phyloP scores from a whole-genome alignment of 2,113 vertebrate species.

The Paratilapia polleni region DNA sequence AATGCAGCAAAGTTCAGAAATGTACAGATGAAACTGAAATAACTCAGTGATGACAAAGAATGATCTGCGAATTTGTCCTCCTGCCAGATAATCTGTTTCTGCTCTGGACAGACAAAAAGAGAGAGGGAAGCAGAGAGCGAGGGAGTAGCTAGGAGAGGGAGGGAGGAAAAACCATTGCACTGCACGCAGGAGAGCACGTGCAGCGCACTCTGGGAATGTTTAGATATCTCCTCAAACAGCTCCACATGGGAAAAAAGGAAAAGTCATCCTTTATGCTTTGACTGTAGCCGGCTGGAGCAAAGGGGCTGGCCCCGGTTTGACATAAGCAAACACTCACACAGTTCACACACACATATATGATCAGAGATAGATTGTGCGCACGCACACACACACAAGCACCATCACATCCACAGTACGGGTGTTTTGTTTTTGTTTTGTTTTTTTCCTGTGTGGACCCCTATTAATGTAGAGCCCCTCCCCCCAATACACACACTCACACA shows the following conservation, averaged over 20 bases:
- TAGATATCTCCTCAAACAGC: constrained; percentile 80
- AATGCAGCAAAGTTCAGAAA: neutral
- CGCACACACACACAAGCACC: constrained; percentile 36
- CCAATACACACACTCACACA: neutral
- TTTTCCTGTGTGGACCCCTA: constrained; percentile 84
- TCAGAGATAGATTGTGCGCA: constrained; percentile 57
- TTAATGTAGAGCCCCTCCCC: neutral
- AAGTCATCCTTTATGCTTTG: constrained; percentile 69
- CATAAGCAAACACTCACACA: constrained; percentile 79
- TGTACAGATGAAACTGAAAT: neutral
- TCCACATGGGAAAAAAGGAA: constrained; percentile 71
- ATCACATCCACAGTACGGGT: constrained; percentile 78
- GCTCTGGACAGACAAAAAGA: constrained; percentile 47
- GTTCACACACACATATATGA: constrained; percentile 67
- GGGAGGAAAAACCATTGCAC: constrained; percentile 43
- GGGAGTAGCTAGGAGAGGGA: neutral
- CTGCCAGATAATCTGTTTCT: constrained; percentile 68
- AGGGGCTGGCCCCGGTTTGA: constrained; percentile 76
- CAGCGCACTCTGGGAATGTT: constrained; percentile 82
- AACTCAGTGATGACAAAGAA: constrained; percentile 21
- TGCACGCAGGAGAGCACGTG: constrained; percentile 80
- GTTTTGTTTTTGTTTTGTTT: no score
- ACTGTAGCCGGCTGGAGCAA: constrained; percentile 62
- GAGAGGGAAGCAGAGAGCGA: constrained; percentile 12
- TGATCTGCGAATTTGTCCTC: constrained; percentile 23